These are phyloP conservation scores for Melanotaenia duboulayi DNA, from an alignment of 2,113 vertebrate genomes.

Conservation along the genomic window DNA sequence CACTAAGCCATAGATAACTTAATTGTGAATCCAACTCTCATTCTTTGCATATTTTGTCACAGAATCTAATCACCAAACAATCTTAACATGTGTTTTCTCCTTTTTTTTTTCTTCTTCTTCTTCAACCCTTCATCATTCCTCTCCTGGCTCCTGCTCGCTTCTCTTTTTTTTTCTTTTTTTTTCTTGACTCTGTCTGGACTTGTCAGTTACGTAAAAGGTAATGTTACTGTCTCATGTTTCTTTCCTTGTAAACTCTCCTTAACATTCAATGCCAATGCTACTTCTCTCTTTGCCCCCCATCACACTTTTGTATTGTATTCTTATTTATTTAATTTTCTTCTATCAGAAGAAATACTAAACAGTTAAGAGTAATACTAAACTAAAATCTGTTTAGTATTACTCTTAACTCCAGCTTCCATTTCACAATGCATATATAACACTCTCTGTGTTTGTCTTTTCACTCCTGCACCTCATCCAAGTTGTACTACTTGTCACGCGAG, in stretches of 20 bases:
- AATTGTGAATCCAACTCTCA: conserved; percentile 22
- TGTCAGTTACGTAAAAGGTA: conserved; percentile 84
- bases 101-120: conserved; percentile 47
- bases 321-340: conserved; percentile 12
- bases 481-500: conserved; percentile 41
- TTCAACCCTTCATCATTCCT: conserved; percentile 60
- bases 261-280: conserved; percentile 21
- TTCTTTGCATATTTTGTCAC: conserved; percentile 55
- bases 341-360: too few relatives aligned
- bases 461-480: conserved; percentile 47
- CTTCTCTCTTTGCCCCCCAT: conserved; percentile 19
- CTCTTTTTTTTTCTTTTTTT: conserved; percentile 51
- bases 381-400: conserved; percentile 7
- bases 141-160: conserved; percentile 57
- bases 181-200: conserved; percentile 78
- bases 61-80: conserved; percentile 55
- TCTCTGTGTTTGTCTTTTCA: conserved; percentile 40
- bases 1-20: conserved; percentile 36
- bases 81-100: conserved; percentile 73
- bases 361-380: too few relatives aligned
- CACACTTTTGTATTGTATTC: conserved; percentile 5
- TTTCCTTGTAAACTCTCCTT: conserved; percentile 42
- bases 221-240: conserved; percentile 72
- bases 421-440: conserved; percentile 11
- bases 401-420: background rate